Evolutionary conservation across 2,888 invertebrate genomes (phyloP), one percentile per base, ranked within the genome.

Genomic region (Pammene aurita): DNA sequence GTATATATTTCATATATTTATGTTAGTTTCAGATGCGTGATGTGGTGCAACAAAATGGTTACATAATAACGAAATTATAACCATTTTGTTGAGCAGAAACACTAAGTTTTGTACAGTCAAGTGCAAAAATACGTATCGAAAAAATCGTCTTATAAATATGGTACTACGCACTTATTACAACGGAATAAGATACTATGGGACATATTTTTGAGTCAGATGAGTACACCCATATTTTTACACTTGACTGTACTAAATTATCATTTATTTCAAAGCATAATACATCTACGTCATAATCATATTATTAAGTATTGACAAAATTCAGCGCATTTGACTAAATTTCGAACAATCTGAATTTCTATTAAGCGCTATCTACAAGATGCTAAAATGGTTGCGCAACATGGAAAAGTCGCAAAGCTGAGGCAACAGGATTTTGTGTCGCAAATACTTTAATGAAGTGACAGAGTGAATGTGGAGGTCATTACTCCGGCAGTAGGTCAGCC

Each of bases 401-500:
- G 48, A 50, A 41, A 50, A 57, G 34, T 61, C 11, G 16, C 38
- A 35, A 38, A 61, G 14, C 26, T 41, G 18, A 41, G 14, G 18
- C 16, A 4, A 44, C 9, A 18, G 34, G 16, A 41, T 46, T 46
- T 54, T 52, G 16, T 18, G n/a, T 50, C 18, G 35, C 48, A 18
- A 64, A 50, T 44, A n/a, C 35, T 61, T 61, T 66, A 60, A 46
- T 46, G 46, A 67, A 65, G 62, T 66, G 56, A 76, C 74, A 72
- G 75, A 77, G 74, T 73, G 76, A 74, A 72, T 72, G 68, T 58
- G 75, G 78, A 70, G 80, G 80, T 80, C 80, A 80, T 80, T 74
- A 88, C 82, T 84, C 90, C 73, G 83, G 73, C 83, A 89, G 88
- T 89, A 80, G 89, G 88, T 89, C 89, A 88, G 79, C 79, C 78